These are phyloP conservation scores for Dipodomys spectabilis DNA, from an alignment of 2,113 vertebrate genomes.

Conservation along the genomic window DNA sequence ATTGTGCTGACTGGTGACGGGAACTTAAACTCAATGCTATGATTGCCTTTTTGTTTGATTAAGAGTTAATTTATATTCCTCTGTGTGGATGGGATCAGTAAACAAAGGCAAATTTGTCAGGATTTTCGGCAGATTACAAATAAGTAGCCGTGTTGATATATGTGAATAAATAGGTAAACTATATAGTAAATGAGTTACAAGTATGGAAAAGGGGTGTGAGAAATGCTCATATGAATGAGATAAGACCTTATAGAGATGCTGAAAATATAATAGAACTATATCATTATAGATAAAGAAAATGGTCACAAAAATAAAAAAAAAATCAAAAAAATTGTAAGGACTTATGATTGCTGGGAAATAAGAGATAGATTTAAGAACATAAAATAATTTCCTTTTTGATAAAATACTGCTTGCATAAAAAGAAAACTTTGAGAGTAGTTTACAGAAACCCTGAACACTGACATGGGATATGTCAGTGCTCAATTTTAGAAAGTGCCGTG, in stretches of 20 bases:
- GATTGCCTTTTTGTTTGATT: neutral
- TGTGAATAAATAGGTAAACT: neutral
- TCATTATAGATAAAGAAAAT: conserved; percentile 27
- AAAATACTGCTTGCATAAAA: neutral
- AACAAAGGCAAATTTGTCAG: conserved; percentile 16
- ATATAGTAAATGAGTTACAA: neutral
- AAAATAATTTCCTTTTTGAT: conserved; percentile 30
- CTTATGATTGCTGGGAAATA: neutral
- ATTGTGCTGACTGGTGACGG: neutral
- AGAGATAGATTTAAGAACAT: neutral
- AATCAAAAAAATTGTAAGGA: neutral
- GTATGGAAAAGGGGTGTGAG: neutral
- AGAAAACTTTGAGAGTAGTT: conserved; percentile 26
- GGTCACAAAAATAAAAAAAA: conserved; percentile 1
- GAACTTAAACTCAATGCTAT: neutral
- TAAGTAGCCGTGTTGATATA: neutral
- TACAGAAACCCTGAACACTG: neutral
- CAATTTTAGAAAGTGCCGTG: neutral
- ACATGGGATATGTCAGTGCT: neutral
- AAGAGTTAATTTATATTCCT: neutral
- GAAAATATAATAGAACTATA: neutral
- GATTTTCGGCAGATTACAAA: neutral
- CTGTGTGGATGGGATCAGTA: neutral
- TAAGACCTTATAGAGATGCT: neutral
- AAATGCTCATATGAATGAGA: neutral